phyloP scores from a whole-genome alignment of 2,888 invertebrate species.

The Amphiduros pacificus region DNA sequence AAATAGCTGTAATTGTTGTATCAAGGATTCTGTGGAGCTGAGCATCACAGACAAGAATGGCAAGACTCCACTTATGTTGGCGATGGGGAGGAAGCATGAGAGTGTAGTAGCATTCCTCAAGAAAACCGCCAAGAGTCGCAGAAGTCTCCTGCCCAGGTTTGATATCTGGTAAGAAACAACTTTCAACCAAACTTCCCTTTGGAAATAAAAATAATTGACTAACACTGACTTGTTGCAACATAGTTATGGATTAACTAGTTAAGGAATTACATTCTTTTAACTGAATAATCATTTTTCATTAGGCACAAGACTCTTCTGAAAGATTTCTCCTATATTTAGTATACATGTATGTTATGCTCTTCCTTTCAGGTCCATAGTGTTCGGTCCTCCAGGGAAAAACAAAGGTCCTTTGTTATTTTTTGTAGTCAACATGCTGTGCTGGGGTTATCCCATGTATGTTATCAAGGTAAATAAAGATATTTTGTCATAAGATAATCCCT shows the following conservation, averaged over 20 bases:
- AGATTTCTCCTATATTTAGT: not conserved
- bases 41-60: slow-evolving; percentile 88
- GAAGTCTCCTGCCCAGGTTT: slow-evolving; percentile 83
- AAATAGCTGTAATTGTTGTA: slow-evolving; percentile 6
- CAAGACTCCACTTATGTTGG: slow-evolving; percentile 87
- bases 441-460: slow-evolving; percentile 94
- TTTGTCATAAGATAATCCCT: not conserved
- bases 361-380: slow-evolving; percentile 73
- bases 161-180: slow-evolving; percentile 79
- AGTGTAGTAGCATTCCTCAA: slow-evolving; percentile 82
- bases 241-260: too few relatives aligned
- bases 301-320: too few relatives aligned
- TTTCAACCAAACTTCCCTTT: too few relatives aligned
- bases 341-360: not conserved
- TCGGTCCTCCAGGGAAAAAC: slow-evolving; percentile 88
- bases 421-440: slow-evolving; percentile 79
- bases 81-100: slow-evolving; percentile 83
- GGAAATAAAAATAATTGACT: too few relatives aligned
- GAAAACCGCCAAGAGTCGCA: slow-evolving; percentile 76
- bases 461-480: slow-evolving; percentile 67
- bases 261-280: too few relatives aligned
- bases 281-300: too few relatives aligned
- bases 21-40: slow-evolving; percentile 81
- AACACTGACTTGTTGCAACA: too few relatives aligned
- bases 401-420: slow-evolving; percentile 86